Evolutionary conservation across 2,888 invertebrate species (phyloP), one percentile per base, ranked within the genome.

Genomic region (Caenorhabditis sulstoni): DNA sequence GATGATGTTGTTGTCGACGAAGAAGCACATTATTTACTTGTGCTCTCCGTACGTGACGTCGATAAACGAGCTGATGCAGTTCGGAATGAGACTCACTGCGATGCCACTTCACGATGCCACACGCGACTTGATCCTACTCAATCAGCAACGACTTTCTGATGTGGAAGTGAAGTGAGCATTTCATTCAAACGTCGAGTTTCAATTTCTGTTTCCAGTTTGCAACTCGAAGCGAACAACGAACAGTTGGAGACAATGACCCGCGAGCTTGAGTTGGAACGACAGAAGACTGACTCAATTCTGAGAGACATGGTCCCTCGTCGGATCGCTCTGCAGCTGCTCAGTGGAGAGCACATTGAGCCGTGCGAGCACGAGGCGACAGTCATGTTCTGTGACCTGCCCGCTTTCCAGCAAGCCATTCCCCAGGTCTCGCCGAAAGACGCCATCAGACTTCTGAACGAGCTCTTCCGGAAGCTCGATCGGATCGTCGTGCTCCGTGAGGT

Each of bases 371-470:
- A 87, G 11, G 90, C 89, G 8, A 90, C 90, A 3, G 89, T 90
- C n/a, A 87, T 91, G 84, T 91, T 91, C 85, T 88, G 90, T 52
- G 91, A 91, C 77, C 88, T 91, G 7, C 91, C 91, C 29, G 87
- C 86, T 20, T 91, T 91, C 79, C 91, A 90, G 52, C 86, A 84
- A 65, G 90, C 91, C 49, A 89, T 91, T 0, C 87, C 90, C 1
- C 80, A 86, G 12, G 87, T 88, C 66, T 81, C 88, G 9, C 91
- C 91, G 1, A 87, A 89, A 58, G 87, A 90, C 35, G 85, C 91
- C n/a, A 90, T 91, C 3, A 80, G 84, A 62, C 85, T 91, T 68
- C 85, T 91, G n/a, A 91, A 92, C 82, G 89, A 89, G 18, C 86
- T 91, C 22, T 91, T 91, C 86, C 88, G 87, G 8, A 85, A 87